Percentiles rank a stretch among this genome's conserved stretches.
These are phyloP conservation scores for Eledone cirrhosa DNA, from an alignment of 2,888 invertebrate species.

Conservation along the genomic window DNA sequence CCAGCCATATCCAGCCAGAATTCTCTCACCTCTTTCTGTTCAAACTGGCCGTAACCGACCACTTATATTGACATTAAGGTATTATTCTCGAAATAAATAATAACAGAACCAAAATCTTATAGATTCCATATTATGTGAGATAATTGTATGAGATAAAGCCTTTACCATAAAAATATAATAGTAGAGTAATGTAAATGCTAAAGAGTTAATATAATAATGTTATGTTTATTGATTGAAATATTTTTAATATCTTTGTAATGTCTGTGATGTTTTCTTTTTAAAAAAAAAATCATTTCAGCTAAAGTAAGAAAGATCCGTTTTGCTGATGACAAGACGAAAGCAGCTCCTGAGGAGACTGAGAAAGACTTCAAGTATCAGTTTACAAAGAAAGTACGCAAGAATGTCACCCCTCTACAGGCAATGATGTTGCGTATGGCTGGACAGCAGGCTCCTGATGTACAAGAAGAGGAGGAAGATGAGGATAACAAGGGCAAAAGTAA, in stretches of 20 bases:
- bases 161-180: too few species aligned
- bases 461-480: constrained; percentile 38
- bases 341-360: constrained; percentile 63
- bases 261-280: background rate
- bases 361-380: constrained; percentile 57
- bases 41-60: too few species aligned
- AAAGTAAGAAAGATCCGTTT: constrained; percentile 71
- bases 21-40: too few species aligned
- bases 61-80: too few species aligned
- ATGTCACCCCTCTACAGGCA: constrained; percentile 75
- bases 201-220: background rate
- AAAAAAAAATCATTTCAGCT: constrained; percentile 46
- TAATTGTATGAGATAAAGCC: too few species aligned
- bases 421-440: constrained; percentile 87
- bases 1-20: too few species aligned
- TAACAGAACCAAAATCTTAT: too few species aligned
- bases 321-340: constrained; percentile 71
- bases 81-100: too few species aligned
- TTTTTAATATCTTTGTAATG: background rate
- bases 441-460: constrained; percentile 79
- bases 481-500: constrained; percentile 37
- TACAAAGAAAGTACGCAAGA: constrained; percentile 40
- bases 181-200: background rate
- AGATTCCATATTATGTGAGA: too few species aligned
- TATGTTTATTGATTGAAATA: background rate